Percentiles rank a stretch among this genome's conserved stretches.
phyloP scores from a whole-genome alignment of 2,113 vertebrate species.

The Centropus unirufus region DNA sequence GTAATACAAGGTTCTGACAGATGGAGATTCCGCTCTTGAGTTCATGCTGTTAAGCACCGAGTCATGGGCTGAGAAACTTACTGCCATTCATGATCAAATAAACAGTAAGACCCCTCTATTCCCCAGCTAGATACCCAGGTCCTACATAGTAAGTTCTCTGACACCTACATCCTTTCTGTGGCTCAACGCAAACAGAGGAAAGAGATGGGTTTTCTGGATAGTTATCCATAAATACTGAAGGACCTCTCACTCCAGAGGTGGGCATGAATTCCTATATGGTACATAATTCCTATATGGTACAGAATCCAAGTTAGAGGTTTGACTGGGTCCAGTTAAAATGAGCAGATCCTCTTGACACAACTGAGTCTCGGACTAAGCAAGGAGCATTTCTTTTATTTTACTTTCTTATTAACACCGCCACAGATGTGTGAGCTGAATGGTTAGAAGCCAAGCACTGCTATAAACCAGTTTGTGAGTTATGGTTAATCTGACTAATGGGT shows the following conservation, averaged over 20 bases:
- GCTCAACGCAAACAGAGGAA: background rate
- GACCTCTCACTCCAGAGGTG: background rate
- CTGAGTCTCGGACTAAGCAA: background rate
- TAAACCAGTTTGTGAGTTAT: background rate
- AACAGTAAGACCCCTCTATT: background rate
- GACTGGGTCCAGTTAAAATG: background rate
- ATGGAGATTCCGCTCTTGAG: background rate
- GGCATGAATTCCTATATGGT: background rate
- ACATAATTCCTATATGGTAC: background rate
- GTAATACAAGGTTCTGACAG: constrained; percentile 10
- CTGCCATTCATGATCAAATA: background rate
- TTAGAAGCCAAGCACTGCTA: background rate
- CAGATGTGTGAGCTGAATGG: background rate
- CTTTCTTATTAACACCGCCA: background rate
- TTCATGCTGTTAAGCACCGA: background rate
- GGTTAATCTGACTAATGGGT: background rate
- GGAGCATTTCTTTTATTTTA: background rate
- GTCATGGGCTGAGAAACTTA: background rate
- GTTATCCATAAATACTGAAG: background rate
- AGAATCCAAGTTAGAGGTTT: background rate
- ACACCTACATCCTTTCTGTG: background rate
- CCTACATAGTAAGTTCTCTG: background rate
- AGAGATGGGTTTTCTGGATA: background rate
- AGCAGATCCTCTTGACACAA: background rate
- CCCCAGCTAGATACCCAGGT: background rate